These are phyloP conservation scores for Liparis tanakae DNA, from an alignment of 2,797 vertebrate species.

Conservation along the genomic window DNA sequence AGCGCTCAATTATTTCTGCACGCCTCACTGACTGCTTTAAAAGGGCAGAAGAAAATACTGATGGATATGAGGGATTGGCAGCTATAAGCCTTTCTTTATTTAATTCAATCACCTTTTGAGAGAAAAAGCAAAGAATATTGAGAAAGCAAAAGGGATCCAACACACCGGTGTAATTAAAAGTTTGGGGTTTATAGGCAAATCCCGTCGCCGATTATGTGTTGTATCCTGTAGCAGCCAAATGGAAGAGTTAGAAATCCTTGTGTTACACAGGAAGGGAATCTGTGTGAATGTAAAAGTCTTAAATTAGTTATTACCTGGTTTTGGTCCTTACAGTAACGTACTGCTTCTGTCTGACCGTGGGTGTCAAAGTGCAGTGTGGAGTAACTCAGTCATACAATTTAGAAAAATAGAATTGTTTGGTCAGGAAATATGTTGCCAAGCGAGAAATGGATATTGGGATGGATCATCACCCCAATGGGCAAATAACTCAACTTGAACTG, in stretches of 20 bases:
- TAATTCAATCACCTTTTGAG: constrained; percentile 4
- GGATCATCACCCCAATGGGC: neutral
- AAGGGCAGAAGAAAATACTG: constrained; percentile 15
- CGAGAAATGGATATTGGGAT: neutral
- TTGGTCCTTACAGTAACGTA: neutral
- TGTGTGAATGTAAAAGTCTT: neutral
- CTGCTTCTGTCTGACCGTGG: neutral
- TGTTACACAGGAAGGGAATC: neutral
- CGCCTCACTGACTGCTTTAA: constrained; percentile 33
- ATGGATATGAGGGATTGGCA: constrained; percentile 1
- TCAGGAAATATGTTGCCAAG: neutral
- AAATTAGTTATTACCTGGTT: neutral
- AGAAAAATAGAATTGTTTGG: neutral
- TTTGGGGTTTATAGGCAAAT: neutral
- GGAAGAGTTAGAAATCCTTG: neutral
- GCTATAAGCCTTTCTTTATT: constrained; percentile 8
- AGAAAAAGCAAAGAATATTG: neutral
- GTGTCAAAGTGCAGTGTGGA: neutral
- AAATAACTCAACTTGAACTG: neutral
- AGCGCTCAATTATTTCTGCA: constrained; percentile 26
- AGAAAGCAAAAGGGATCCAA: neutral
- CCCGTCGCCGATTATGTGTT: neutral
- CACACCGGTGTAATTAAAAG: neutral
- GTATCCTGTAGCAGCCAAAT: neutral
- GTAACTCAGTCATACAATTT: neutral